Conservation (phyloP, 2,888 invertebrate species). For the Branchellion lobata region DNA sequence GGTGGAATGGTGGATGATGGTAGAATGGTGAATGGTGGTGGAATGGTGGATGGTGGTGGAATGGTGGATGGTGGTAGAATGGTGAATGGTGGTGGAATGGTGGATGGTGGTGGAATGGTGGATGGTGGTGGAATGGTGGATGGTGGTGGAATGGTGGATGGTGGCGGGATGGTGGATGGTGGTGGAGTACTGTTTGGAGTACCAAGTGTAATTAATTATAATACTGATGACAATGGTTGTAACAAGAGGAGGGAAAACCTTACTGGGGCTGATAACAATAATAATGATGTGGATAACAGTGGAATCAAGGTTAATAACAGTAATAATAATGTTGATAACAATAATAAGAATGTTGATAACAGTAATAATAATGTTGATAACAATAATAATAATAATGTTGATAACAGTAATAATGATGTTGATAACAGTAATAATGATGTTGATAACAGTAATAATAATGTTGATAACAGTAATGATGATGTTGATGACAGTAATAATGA, state of each 20-base stretch:
- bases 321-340: neutral
- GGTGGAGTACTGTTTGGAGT: neutral
- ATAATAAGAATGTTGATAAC: neutral
- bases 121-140: neutral
- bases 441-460: slow-evolving; percentile 24
- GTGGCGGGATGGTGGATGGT: neutral
- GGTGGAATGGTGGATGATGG: neutral
- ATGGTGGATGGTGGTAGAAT: slow-evolving; percentile 23
- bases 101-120: slow-evolving; percentile 14
- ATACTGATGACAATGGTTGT: slow-evolving; percentile 57
- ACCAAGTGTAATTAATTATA: neutral
- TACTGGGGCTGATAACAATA: neutral
- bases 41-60: neutral
- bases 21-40: no score
- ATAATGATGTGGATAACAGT: neutral
- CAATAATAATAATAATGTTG: slow-evolving; percentile 15
- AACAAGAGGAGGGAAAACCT: no score
- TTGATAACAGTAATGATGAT: slow-evolving; percentile 43
- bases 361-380: neutral
- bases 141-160: neutral
- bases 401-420: slow-evolving; percentile 27
- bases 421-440: slow-evolving; percentile 25
- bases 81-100: slow-evolving; percentile 35
- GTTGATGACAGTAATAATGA: slow-evolving; percentile 39
- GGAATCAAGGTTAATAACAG: neutral